phyloP scores from a whole-genome alignment of 1,140 invertebrate genomes.

The Bombus sylvicola region DNA sequence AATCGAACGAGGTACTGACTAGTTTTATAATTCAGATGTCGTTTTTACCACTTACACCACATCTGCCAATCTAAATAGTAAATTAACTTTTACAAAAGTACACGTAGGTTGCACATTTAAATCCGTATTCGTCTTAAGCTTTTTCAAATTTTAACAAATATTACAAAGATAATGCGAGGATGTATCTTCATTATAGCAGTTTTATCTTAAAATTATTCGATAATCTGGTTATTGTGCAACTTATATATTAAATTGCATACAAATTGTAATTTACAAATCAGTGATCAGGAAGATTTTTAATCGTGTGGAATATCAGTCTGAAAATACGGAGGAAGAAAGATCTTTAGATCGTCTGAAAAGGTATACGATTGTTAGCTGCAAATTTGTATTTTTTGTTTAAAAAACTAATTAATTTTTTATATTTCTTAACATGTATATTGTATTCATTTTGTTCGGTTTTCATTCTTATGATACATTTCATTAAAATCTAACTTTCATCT shows the following conservation, averaged over 20 bases:
- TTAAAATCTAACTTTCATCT: background rate
- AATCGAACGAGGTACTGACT: background rate
- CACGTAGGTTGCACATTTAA: slow-evolving; percentile 17
- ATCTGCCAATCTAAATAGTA: background rate
- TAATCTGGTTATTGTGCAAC: background rate
- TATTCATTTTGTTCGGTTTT: background rate
- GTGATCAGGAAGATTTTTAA: background rate
- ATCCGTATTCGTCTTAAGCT: background rate
- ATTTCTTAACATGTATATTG: background rate
- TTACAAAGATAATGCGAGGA: background rate
- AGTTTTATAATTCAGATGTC: background rate
- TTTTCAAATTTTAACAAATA: background rate
- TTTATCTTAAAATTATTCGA: background rate
- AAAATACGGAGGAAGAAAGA: slow-evolving; percentile 20
- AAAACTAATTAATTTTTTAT: background rate
- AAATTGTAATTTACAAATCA: background rate
- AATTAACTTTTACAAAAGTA: slow-evolving; percentile 12
- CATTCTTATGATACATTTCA: background rate
- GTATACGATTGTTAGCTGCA: background rate
- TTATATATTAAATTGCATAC: background rate
- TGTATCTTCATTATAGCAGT: background rate
- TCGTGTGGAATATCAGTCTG: background rate
- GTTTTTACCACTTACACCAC: background rate
- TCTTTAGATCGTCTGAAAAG: slow-evolving; percentile 3
- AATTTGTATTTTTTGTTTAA: background rate